These are phyloP conservation scores for Agrochola litura DNA, from an alignment of 2,888 invertebrate genomes.

Conservation along the genomic window DNA sequence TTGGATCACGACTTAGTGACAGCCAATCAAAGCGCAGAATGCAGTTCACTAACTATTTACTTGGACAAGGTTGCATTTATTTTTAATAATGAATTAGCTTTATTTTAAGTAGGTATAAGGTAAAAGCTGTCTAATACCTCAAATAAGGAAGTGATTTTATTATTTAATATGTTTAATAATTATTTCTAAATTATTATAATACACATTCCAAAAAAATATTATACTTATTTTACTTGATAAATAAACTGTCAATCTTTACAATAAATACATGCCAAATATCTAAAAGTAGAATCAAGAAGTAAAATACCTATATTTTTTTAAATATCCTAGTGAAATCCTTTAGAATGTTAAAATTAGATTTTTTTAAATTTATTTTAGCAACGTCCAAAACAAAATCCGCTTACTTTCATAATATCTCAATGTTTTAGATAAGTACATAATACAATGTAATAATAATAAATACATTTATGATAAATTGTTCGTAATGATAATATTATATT, in stretches of 20 bases:
- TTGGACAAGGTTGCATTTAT: conserved; percentile 21
- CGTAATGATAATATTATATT: background rate
- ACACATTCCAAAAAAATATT: conserved; percentile 12
- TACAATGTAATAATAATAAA: background rate
- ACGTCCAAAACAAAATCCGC: background rate
- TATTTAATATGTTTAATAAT: background rate
- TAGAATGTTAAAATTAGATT: background rate
- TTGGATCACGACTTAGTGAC: background rate
- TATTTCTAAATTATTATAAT: conserved; percentile 2
- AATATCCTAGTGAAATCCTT: background rate
- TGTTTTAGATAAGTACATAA: conserved; percentile 8
- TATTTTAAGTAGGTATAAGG: conserved; percentile 7
- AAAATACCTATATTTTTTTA: conserved; percentile 51
- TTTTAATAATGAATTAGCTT: conserved; percentile 5
- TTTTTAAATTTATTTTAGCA: background rate
- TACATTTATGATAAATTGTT: background rate
- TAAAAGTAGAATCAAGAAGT: conserved; percentile 10
- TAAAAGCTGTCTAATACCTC: conserved; percentile 14
- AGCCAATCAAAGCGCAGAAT: background rate
- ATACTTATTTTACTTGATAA: background rate
- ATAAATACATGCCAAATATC: conserved; percentile 50
- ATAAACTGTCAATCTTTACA: conserved; percentile 33
- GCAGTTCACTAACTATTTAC: no score
- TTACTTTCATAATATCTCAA: background rate
- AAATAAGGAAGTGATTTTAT: conserved; percentile 24